Conservation (phyloP, 1,140 invertebrate species). For the Saxidomus purpurata region DNA sequence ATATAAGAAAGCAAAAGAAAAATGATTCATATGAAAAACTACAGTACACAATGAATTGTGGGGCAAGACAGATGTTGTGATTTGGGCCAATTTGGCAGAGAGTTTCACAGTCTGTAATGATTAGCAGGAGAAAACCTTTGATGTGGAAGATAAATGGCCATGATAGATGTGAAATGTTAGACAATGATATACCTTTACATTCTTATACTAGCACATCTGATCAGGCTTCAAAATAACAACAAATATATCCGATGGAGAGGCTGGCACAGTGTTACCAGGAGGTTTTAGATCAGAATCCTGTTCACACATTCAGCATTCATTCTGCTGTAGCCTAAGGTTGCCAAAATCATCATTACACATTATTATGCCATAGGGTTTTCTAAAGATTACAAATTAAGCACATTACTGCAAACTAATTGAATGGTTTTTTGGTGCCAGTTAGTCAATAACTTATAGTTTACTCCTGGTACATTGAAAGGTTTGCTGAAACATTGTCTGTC, state of each 20-base stretch:
- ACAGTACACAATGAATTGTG: neutral
- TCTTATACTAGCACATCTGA: neutral
- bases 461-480: no score
- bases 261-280: neutral
- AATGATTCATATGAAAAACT: neutral
- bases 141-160: conserved; percentile 30
- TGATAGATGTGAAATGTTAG: conserved; percentile 21
- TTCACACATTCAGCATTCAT: no score
- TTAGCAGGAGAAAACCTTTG: conserved; percentile 10
- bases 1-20: neutral
- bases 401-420: no score
- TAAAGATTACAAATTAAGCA: no score
- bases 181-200: conserved; percentile 27
- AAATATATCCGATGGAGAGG: neutral
- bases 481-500: no score
- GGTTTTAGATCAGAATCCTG: no score
- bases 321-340: no score
- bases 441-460: no score
- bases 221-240: neutral
- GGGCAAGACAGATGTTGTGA: conserved; percentile 31
- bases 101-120: conserved; percentile 13
- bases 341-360: no score
- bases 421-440: no score
- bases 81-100: conserved; percentile 29
- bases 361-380: no score